phyloP scores from a whole-genome alignment of 2,888 invertebrate genomes.

The Callosobruchus maculatus region DNA sequence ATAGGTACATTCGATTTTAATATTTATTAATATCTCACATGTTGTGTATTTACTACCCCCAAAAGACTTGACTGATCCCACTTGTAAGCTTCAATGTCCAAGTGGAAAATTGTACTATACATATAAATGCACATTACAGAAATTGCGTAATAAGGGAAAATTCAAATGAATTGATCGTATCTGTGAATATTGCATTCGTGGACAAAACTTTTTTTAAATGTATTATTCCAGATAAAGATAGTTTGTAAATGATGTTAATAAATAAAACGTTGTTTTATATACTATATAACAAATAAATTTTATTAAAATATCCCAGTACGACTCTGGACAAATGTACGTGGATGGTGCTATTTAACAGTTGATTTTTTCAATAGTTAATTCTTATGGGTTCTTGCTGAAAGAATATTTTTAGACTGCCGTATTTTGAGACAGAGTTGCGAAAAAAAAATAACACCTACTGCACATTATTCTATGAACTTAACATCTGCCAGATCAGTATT shows the following conservation, averaged over 20 bases:
- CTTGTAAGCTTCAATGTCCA: neutral
- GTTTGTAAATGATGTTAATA: conserved; percentile 52
- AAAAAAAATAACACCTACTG: too few relatives aligned
- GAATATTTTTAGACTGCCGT: too few relatives aligned
- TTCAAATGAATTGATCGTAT: neutral
- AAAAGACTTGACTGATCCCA: neutral
- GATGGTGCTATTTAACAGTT: neutral
- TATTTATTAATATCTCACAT: too few relatives aligned
- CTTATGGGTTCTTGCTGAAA: too few relatives aligned
- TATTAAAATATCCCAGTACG: conserved; percentile 40
- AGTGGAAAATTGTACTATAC: neutral
- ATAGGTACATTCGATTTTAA: too few relatives aligned
- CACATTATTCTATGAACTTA: too few relatives aligned
- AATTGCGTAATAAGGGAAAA: conserved; percentile 7
- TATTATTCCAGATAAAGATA: conserved; percentile 45
- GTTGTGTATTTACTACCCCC: neutral
- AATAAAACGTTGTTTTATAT: conserved; percentile 52
- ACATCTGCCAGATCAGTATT: too few relatives aligned
- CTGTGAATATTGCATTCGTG: conserved; percentile 2
- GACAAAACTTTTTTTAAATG: conserved; percentile 44
- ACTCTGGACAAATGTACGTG: conserved; percentile 14
- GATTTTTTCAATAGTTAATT: too few relatives aligned
- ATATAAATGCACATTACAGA: conserved; percentile 1
- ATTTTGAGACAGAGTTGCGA: too few relatives aligned
- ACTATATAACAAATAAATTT: conserved; percentile 47